Conservation (phyloP, 2,888 invertebrate genomes). For the Chalcis sispes region DNA sequence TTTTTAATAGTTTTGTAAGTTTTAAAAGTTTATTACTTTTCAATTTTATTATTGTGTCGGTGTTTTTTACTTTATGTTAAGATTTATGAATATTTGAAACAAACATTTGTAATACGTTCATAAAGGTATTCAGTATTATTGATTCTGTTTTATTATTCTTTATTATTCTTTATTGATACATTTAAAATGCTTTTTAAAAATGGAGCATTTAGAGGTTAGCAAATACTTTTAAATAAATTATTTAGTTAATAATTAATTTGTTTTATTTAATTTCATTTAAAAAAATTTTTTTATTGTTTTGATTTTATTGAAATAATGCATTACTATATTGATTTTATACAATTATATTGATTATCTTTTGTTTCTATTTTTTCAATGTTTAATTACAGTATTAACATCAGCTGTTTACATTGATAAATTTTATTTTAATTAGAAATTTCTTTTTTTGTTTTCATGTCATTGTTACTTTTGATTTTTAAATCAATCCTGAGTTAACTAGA, state of each 20-base stretch:
- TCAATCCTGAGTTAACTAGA: not conserved
- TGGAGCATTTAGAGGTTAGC: conserved; percentile 1
- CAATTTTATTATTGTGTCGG: too few relatives aligned
- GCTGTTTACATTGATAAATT: conserved; percentile 18
- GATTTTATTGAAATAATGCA: too few relatives aligned
- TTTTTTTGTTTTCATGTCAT: not conserved
- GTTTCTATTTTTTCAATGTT: conserved; percentile 17
- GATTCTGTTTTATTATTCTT: not conserved
- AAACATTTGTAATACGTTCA: too few relatives aligned
- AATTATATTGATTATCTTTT: not conserved
- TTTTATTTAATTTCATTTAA: too few relatives aligned
- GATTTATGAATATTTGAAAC: too few relatives aligned
- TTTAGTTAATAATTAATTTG: too few relatives aligned
- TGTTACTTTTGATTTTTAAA: not conserved
- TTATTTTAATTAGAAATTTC: conserved; percentile 4
- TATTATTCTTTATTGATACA: not conserved
- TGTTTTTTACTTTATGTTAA: too few relatives aligned
- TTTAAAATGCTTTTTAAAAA: not conserved
- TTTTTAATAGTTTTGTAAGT: too few relatives aligned
- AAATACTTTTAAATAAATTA: conserved; percentile 6
- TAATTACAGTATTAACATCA: not conserved
- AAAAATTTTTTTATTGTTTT: too few relatives aligned
- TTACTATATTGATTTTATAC: not conserved
- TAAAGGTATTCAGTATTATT: too few relatives aligned
- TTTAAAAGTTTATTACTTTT: too few relatives aligned